Evolutionary conservation across 2,113 vertebrate species (phyloP).

Genomic region (Crotalus tigris): DNA sequence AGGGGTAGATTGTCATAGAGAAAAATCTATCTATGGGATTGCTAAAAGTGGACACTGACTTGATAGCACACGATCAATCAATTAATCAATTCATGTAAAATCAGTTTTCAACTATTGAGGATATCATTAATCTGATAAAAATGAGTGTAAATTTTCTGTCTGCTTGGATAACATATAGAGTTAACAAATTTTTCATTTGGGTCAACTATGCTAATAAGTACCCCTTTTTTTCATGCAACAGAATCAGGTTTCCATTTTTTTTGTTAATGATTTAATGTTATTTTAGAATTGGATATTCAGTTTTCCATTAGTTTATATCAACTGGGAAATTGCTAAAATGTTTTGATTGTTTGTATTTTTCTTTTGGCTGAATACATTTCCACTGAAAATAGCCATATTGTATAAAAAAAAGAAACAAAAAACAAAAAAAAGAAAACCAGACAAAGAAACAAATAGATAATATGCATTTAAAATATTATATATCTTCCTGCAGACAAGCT

Average conservation of each 20-base stretch:
- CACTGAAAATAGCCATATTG: background rate
- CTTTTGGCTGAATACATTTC: background rate
- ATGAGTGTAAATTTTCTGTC: background rate
- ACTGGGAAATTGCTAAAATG: background rate
- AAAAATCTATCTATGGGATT: background rate
- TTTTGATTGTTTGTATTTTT: background rate
- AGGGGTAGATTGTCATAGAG: background rate
- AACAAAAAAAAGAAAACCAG: background rate
- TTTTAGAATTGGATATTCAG: background rate
- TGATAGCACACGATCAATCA: background rate
- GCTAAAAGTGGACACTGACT: background rate
- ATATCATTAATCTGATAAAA: background rate
- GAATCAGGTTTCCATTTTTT: background rate
- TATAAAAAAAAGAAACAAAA: background rate
- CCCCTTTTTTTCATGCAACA: background rate
- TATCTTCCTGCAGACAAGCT: background rate
- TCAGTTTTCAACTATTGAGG: background rate
- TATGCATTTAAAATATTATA: background rate
- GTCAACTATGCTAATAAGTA: background rate
- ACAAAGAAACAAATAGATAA: background rate
- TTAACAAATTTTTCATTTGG: background rate
- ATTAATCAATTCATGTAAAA: background rate
- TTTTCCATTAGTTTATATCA: background rate
- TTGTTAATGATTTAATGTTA: background rate
- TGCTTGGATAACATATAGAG: background rate